Percentiles rank a stretch among this genome's conserved stretches.
Conservation (phyloP, 2,888 invertebrate genomes). For the Exocentrus adspersus region DNA sequence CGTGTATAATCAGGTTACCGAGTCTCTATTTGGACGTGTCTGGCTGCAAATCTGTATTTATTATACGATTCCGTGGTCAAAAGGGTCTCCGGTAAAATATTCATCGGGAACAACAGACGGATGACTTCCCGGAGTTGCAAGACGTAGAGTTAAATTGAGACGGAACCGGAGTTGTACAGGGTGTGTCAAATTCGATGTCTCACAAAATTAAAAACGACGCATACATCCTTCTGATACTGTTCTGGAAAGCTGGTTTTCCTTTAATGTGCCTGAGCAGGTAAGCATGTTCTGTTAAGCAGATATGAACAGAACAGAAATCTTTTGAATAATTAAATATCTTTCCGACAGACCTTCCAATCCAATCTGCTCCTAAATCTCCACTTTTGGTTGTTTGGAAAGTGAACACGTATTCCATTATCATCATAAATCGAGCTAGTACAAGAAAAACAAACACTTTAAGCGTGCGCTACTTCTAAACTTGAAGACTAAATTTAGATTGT, state of each 20-base stretch:
- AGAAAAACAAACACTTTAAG: slow-evolving; percentile 13
- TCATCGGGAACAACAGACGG: neutral
- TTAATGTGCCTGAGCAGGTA: no score
- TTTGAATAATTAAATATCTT: neutral
- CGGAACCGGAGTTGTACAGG: slow-evolving; percentile 38
- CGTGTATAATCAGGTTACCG: slow-evolving; percentile 19
- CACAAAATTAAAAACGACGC: neutral
- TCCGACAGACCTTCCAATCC: no score
- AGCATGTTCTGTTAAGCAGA: no score
- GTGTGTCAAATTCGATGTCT: no score
- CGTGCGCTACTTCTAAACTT: slow-evolving; percentile 17
- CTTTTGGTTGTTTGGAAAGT: neutral
- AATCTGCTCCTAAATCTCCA: no score
- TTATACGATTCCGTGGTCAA: slow-evolving; percentile 22
- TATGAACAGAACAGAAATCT: neutral
- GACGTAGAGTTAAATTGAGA: slow-evolving; percentile 43
- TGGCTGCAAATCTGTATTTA: slow-evolving; percentile 10
- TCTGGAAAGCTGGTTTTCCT: no score
- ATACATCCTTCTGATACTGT: no score
- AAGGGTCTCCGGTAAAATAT: slow-evolving; percentile 12
- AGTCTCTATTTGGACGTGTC: slow-evolving; percentile 5
- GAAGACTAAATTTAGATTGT: slow-evolving; percentile 16
- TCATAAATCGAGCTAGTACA: slow-evolving; percentile 7
- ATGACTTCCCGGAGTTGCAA: slow-evolving; percentile 2
- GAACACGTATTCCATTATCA: neutral